Evolutionary conservation across 2,113 vertebrate species (phyloP), one percentile per base, ranked within the genome.

Genomic region (Triplophysa rosa): DNA sequence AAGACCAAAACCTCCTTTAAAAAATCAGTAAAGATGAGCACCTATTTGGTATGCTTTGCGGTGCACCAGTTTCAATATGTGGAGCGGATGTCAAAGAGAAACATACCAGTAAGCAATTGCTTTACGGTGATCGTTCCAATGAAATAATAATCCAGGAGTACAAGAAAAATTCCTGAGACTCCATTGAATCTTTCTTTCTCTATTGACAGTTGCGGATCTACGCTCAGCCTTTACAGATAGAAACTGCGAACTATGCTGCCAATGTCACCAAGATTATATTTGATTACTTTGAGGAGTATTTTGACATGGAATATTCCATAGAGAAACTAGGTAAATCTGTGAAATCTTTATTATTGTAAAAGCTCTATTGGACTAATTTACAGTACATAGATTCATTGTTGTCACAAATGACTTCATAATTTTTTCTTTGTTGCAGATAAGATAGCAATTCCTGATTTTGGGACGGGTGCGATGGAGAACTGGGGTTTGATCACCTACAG

Each of bases 401-500:
- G 33, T 29, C 29, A 29, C 4, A 29, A 29, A 29, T 29, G 3
- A 29, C 29, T 29, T 29, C 29, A 29, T 29, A 29, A 29, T 68
- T 21, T 23, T 14, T 12, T 76, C 24, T 49, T 1, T 49, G 23
- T 85, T 88, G 2, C 79, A 99, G 98, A 99, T 91, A 89, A 97
- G 92, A 99, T 99, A 42, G 98, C 98, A 80, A 99, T 99, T 86
- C 98, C 98, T 86, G 96, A 99, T 87, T 99, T 99, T 23, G 98
- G 98, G 10, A 99, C 97, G 0, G 98, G 98, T 19, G 98, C 98
- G 24, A 99, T 99, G 98, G 98, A 99, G 86, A 99, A 99, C 92
- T 99, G 98, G 98, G 98, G 98, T 0, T 92, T 99, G 52, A 91
- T 99, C 89, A 99, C 98, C 45, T 99, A 97, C 89, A 89, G 98